Conservation (phyloP, 1,140 invertebrate species). For the Drosophila trapezifrons region DNA sequence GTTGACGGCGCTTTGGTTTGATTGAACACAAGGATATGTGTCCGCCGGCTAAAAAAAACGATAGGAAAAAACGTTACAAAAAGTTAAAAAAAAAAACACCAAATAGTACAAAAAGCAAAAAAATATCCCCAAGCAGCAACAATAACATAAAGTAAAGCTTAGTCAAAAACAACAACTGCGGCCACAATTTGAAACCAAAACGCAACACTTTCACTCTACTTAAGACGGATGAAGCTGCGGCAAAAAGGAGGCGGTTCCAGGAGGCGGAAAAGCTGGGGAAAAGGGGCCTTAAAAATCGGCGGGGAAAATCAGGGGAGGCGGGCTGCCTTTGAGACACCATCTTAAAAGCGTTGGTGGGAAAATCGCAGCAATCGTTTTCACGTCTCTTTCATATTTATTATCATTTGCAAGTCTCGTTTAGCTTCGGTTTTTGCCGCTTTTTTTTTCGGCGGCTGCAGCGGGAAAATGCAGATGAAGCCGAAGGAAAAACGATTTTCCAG, state of each 20-base stretch:
- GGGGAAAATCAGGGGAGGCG: constrained; percentile 17
- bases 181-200: constrained; percentile 73
- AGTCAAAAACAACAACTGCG: constrained; percentile 42
- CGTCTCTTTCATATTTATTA: constrained; percentile 61
- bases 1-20: constrained; percentile 81
- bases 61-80: constrained; percentile 26
- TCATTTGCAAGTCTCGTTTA: constrained; percentile 51
- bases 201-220: constrained; percentile 83
- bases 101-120: constrained; percentile 55
- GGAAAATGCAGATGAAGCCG: constrained; percentile 51
- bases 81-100: constrained; percentile 5
- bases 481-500: constrained; percentile 35
- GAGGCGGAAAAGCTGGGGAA: neutral
- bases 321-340: constrained; percentile 66
- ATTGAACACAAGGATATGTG: constrained; percentile 83
- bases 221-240: constrained; percentile 69
- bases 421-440: constrained; percentile 13
- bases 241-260: constrained; percentile 18
- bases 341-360: constrained; percentile 74
- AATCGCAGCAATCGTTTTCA: constrained; percentile 69
- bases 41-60: constrained; percentile 62
- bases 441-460: neutral
- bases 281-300: neutral
- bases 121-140: constrained; percentile 62
- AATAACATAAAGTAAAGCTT: constrained; percentile 30